Base-by-base conservation (phyloP, 2,797 vertebrate species). In the Parauchenoglanis punctatus region DNA sequence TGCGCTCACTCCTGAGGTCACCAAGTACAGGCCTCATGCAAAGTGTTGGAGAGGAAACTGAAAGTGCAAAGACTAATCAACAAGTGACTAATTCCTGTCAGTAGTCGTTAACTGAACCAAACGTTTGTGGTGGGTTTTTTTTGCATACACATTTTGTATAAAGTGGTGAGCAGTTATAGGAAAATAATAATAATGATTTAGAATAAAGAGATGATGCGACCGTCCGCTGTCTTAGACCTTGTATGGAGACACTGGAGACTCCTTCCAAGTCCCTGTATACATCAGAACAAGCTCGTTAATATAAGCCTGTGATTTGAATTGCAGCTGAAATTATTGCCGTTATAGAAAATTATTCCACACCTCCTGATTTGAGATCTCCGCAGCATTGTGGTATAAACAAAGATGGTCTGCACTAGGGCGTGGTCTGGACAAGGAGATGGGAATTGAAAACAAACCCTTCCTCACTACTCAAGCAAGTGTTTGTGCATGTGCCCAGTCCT, bases 1-100 rank as follows among this genome's bases (percentile, higher is more conserved):
- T n/a, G 56, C 25, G 81, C n/a, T 81, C 68, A 0, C 46, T 49
- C 17, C 68, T 54, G 35, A 68, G 52, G 73, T 87, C 59, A 77
- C 72, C 25, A 12, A 56, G 31, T 44, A 56, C 31, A 20, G 0
- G 25, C 23, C 23, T 83, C 31, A 44, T 44, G 59, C 18, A 20
- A 67, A 77, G 23, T 40, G 28, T 13, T 17, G 31, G 35, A 46
- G 12, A 17, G 25, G 31, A 35, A 80, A 23, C 18, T 10, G n/a
- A 40, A 59, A 78, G 8, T 31, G 28, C 52, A 56, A 78, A 40
- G 13, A 83, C 18, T 35, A 46, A 70, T 73, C 44, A 75, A 31
- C 46, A 86, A 81, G 54, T 81, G 52, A n/a, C 25, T 31, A 3
- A 40, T 70, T 82, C 44, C n/a, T 59, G 6, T 81, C 35, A 59